Base-by-base conservation (phyloP, 2,113 vertebrate species). In the Tachysurus fulvidraco region DNA sequence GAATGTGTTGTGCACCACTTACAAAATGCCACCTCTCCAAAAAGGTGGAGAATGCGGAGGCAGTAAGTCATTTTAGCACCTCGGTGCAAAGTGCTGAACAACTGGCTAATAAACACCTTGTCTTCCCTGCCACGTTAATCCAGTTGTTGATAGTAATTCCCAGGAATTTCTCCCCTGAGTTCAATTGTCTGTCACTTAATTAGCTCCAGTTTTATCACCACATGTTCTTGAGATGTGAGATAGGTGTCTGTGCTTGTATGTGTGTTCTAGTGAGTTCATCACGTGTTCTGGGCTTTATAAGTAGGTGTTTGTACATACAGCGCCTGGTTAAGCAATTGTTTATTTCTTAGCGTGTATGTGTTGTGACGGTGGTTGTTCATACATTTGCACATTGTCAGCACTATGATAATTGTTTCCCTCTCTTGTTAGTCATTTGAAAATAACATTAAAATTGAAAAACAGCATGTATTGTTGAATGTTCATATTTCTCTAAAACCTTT, bases 181-280 rank as follows among this genome's bases (percentile, higher is more conserved):
- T 91, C 90, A 91, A 92, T 93, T 94, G 92, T 93, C 93, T 94
- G 90, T 93, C 93, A 93, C 91, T 92, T 94, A 94, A 95, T 95
- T 95, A 95, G 93, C 91, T 92, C 90, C 86, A 89, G 91, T 91
- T 93, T 93, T 88, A 92, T 90, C 93, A 91, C 92, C 91, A 91
- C 92, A 93, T 94, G 93, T 89, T 92, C 91, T 87, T 92, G 88
- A 92, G 88, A 92, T 92, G 86, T 82, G 57, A 85, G 83, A 79
- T 88, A 67, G 79, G 73, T 87, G 84, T 84, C 78, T 85, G 78
- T 80, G 36, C 84, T 84, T 87, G 82, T 89, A 77, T 82, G 84
- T 85, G 41, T 30, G 41, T 67, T 44, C 30, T 41, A 83, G 81
- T 86, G 62, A 81, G 60, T 83, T 85, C 44, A 65, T 84, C 62